A percentile compares a stretch with the other conserved stretches of the same genome.
phyloP scores from a whole-genome alignment of 2,797 vertebrate species.

The Eleutherodactylus coqui region DNA sequence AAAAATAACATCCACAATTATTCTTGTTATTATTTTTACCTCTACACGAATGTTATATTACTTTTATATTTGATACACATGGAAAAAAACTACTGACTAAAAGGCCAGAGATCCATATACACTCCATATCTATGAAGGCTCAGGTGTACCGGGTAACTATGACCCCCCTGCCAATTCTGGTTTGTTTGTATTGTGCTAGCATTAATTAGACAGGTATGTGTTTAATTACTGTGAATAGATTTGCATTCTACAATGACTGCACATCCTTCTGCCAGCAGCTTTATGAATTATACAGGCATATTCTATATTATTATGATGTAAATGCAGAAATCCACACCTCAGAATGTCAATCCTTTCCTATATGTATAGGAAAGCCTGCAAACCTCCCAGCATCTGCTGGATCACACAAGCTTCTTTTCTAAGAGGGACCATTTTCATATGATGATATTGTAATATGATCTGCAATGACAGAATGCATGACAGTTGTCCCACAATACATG shows the following conservation, averaged over 20 bases:
- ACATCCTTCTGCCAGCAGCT: constrained; percentile 20
- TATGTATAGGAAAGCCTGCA: constrained; percentile 74
- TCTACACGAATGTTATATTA: not conserved
- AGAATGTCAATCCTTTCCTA: constrained; percentile 72
- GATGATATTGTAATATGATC: constrained; percentile 86
- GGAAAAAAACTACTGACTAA: not conserved
- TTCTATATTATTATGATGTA: constrained; percentile 66
- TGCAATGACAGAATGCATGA: constrained; percentile 84
- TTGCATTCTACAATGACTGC: constrained; percentile 9
- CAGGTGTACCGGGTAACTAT: constrained; percentile 5
- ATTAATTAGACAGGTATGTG: constrained; percentile 75
- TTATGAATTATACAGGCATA: constrained; percentile 48
- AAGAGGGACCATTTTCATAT: constrained; percentile 77
- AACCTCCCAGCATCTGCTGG: constrained; percentile 79
- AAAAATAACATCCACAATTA: not conserved
- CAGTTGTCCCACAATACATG: constrained; percentile 82
- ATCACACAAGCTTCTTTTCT: constrained; percentile 78
- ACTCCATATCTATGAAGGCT: not conserved
- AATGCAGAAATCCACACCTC: constrained; percentile 75
- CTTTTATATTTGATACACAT: not conserved
- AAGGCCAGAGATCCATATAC: not conserved
- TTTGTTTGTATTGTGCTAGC: constrained; percentile 63
- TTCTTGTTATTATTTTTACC: not conserved
- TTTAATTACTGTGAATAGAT: constrained; percentile 72
- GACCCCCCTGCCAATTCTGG: constrained; percentile 1